A percentile compares a stretch with the other conserved stretches of the same genome.
Conservation (phyloP, 2,113 vertebrate genomes). For the Heliornis fulica region DNA sequence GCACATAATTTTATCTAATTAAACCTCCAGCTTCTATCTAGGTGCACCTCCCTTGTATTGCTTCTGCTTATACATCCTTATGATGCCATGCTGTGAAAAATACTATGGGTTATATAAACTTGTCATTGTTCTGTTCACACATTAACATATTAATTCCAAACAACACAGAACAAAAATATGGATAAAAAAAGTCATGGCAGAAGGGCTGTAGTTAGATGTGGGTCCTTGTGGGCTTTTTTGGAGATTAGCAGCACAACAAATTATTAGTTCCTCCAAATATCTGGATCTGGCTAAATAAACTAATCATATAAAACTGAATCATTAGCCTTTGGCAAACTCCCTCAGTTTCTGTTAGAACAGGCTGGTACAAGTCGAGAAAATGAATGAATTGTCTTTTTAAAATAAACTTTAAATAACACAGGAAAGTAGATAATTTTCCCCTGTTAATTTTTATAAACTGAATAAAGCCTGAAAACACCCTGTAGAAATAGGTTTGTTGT, state of each 20-base stretch:
- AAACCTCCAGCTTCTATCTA: not conserved
- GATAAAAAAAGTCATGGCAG: not conserved
- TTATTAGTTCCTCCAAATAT: conserved; percentile 20
- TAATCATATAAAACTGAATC: conserved; percentile 17
- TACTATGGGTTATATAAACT: not conserved
- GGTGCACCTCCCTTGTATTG: not conserved
- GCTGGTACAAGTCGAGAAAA: not conserved
- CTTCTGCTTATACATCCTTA: conserved; percentile 14
- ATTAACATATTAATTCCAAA: not conserved
- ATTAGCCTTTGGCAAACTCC: conserved; percentile 15
- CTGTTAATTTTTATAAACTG: not conserved
- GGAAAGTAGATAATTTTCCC: not conserved
- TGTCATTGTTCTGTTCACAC: not conserved
- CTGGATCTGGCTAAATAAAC: conserved; percentile 23
- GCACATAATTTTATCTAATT: conserved; percentile 19
- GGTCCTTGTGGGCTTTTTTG: not conserved
- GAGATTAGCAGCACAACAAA: not conserved
- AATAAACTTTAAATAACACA: not conserved
- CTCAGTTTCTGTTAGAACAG: conserved; percentile 2
- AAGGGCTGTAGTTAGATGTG: not conserved
- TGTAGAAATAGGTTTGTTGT: not conserved
- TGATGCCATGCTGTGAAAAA: not conserved
- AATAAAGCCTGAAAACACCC: not conserved
- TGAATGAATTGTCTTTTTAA: not conserved
- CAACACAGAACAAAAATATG: not conserved